A percentile compares a stretch with the other conserved stretches of the same genome.
phyloP scores from a whole-genome alignment of 2,888 invertebrate genomes.

The Thyatira batis region DNA sequence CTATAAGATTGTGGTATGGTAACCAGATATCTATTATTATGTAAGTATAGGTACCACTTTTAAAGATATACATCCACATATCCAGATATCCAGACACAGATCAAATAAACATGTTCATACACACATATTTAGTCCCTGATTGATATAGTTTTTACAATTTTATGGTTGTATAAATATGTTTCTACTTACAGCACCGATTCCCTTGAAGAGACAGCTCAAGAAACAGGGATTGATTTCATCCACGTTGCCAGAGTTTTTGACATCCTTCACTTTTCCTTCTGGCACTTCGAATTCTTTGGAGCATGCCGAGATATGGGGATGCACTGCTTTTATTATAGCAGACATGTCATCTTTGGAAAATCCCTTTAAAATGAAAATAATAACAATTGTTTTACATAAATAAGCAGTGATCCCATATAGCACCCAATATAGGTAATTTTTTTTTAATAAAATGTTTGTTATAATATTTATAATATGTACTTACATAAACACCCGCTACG shows the following conservation, averaged over 20 bases:
- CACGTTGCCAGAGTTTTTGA: constrained; percentile 22
- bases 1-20: too few species aligned
- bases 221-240: constrained; percentile 38
- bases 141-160: too few species aligned
- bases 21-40: too few species aligned
- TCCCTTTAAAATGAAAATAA: constrained; percentile 11
- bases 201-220: constrained; percentile 33
- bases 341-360: constrained; percentile 17
- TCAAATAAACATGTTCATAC: too few species aligned
- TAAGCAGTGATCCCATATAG: too few species aligned
- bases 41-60: too few species aligned
- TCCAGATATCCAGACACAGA: too few species aligned
- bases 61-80: too few species aligned
- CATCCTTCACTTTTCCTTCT: constrained; percentile 28
- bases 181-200: constrained; percentile 16
- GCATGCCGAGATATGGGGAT: constrained; percentile 22
- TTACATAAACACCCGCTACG: constrained; percentile 1
- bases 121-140: too few species aligned
- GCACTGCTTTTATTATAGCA: constrained; percentile 20
- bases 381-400: background rate
- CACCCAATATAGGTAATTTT: background rate
- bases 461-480: background rate
- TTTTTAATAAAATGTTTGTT: background rate
- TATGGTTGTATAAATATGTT: constrained; percentile 39
- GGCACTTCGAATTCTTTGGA: constrained; percentile 31